Evolutionary conservation across 2,113 vertebrate species (phyloP).

Genomic region (Coptodon bakossiorum): DNA sequence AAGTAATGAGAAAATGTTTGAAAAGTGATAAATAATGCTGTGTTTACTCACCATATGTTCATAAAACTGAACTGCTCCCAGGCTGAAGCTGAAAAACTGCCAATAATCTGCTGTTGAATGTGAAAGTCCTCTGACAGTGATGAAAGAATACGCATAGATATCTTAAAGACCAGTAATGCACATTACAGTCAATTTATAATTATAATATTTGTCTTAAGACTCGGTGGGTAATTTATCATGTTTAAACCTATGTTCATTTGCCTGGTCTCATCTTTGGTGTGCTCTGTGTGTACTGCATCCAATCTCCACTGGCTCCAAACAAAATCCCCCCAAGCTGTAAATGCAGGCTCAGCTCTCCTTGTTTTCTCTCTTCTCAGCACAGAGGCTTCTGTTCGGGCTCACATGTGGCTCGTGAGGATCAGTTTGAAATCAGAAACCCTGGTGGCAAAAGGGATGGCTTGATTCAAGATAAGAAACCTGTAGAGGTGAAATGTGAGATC

Average conservation of each 20-base stretch:
- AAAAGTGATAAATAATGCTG: not conserved
- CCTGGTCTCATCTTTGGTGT: not conserved
- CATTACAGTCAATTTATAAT: no score
- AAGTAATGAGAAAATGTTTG: not conserved
- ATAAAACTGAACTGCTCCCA: not conserved
- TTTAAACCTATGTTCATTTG: not conserved
- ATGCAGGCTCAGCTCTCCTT: not conserved
- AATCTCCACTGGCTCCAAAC: not conserved
- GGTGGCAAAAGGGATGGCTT: not conserved
- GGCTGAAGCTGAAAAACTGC: not conserved
- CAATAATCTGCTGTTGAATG: not conserved
- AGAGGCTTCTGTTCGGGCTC: conserved; percentile 47
- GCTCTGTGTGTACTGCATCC: not conserved
- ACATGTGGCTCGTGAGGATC: not conserved
- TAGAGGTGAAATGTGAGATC: conserved; percentile 54
- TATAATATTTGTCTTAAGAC: not conserved
- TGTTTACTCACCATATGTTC: not conserved
- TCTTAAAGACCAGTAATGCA: not conserved
- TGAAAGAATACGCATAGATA: not conserved
- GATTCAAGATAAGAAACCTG: not conserved
- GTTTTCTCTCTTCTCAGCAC: conserved; percentile 15
- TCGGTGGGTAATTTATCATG: not conserved
- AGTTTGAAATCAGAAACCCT: not conserved
- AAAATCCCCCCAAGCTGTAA: not conserved
- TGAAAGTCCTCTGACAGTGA: not conserved